A percentile compares a stretch with the other conserved stretches of the same genome.
These are phyloP conservation scores for Mesoligia furuncula DNA, from an alignment of 2,888 invertebrate genomes.

Conservation along the genomic window DNA sequence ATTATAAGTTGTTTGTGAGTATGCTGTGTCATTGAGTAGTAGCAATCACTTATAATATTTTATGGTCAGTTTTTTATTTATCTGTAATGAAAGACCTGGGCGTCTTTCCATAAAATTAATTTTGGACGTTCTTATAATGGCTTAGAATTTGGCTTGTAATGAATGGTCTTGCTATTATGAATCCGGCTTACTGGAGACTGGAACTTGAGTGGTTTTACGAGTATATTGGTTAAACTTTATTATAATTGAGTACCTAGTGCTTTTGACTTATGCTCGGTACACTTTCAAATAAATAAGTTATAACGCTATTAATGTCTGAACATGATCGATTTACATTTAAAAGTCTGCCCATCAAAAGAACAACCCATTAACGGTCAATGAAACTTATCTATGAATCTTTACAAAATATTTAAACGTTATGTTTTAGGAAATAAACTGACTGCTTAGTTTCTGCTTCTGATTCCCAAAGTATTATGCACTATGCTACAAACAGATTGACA, in stretches of 20 bases:
- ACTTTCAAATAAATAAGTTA: neutral
- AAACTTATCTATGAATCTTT: neutral
- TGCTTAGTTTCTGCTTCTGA: neutral
- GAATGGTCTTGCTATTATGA: slow-evolving; percentile 31
- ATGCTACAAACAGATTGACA: slow-evolving; percentile 34
- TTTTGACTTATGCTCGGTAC: neutral
- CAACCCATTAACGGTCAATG: neutral
- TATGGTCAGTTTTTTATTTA: slow-evolving; percentile 59
- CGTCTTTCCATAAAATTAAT: slow-evolving; percentile 49
- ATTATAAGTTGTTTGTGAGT: slow-evolving; percentile 74
- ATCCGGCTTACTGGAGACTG: neutral
- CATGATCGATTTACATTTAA: neutral
- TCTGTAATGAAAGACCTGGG: slow-evolving; percentile 45
- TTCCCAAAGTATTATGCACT: slow-evolving; percentile 11
- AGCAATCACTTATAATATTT: slow-evolving; percentile 67
- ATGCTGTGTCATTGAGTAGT: slow-evolving; percentile 71
- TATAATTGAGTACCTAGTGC: neutral
- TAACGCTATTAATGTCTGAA: neutral
- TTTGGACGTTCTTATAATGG: slow-evolving; percentile 40
- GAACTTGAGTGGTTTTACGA: neutral
- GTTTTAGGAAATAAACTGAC: neutral
- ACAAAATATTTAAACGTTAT: neutral
- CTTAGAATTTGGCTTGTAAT: slow-evolving; percentile 30
- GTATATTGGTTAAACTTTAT: neutral
- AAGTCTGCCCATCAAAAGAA: neutral